phyloP scores from a whole-genome alignment of 2,113 vertebrate species.

The Erythrolamprus reginae region DNA sequence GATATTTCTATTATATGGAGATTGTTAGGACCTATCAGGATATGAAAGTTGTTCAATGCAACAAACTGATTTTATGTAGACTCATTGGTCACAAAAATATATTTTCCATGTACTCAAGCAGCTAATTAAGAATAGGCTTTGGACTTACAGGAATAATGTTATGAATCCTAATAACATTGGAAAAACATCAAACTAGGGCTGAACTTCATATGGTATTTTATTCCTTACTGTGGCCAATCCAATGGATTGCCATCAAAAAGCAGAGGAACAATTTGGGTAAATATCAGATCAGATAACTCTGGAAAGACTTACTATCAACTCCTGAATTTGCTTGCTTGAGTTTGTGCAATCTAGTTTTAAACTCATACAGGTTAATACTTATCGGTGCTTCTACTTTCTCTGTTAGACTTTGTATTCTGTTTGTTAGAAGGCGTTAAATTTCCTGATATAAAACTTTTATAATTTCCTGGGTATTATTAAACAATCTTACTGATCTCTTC shows the following conservation, averaged over 20 bases:
- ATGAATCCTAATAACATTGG: not conserved
- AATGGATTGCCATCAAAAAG: not conserved
- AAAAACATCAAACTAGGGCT: not conserved
- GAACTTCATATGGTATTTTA: not conserved
- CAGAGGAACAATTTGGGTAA: not conserved
- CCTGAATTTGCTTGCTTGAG: not conserved
- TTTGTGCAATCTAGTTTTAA: not conserved
- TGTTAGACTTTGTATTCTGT: not conserved
- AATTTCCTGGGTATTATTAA: not conserved
- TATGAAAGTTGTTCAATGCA: not conserved
- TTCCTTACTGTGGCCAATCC: not conserved
- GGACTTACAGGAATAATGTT: not conserved
- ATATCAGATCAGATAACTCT: not conserved
- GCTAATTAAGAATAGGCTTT: not conserved
- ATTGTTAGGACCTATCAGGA: not conserved
- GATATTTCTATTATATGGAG: not conserved
- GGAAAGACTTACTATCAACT: not conserved
- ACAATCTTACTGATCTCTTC: not conserved
- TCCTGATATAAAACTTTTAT: not conserved
- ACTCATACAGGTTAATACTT: not conserved
- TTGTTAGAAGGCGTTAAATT: not conserved
- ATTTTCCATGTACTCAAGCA: not conserved
- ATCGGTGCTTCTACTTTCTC: not conserved
- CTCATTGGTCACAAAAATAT: not conserved
- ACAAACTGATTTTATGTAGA: not conserved